Evolutionary conservation across 2,888 invertebrate genomes (phyloP), one percentile per base, ranked within the genome.

Genomic region (Sympetrum striolatum): DNA sequence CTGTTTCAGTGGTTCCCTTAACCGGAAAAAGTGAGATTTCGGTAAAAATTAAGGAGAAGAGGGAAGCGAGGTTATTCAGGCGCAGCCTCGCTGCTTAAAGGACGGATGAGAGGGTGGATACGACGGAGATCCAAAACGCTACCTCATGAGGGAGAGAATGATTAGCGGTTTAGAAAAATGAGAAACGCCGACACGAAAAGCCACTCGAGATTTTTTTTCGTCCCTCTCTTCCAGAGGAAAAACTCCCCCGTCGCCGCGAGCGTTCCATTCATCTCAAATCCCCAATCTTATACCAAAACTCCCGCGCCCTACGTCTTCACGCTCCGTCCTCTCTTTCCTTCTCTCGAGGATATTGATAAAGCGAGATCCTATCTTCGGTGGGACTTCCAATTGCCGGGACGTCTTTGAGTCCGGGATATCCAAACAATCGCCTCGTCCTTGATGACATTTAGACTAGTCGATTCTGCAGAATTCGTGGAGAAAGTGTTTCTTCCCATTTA

Each of bases 181-280:
- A 73, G 73, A 22, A 31, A 73, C 73, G 73, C 22, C 31, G 31
- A 73, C 73, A 73, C 73, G 31, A 12, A 73, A 73, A 73, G 73
- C 73, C 73, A 73, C 35, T 64, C 31, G 31, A 90, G 39, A 35
- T 53, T 25, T 91, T 92, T 91, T 91, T 91, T 90, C n/a, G n/a
- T n/a, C 90, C 90, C 73, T 80, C 90, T 64, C 82, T 91, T 91
- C 91, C 91, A 91, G 91, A 91, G 91, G 91, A 91, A 91, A 91
- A 91, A 91, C 91, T 90, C 44, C 53, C 31, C 79, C 64, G 44
- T 90, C 91, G 73, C 90, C 64, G 44, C 44, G 44, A 44, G 44
- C 44, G 6, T 8, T 44, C 44, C 86, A 79, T 82, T 90, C 12
- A 79, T 91, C 90, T 73, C 44, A 44, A 44, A 44, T 44, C 44